Evolutionary conservation across 2,797 vertebrate genomes (phyloP).

Genomic region (Intellagama lesueurii): DNA sequence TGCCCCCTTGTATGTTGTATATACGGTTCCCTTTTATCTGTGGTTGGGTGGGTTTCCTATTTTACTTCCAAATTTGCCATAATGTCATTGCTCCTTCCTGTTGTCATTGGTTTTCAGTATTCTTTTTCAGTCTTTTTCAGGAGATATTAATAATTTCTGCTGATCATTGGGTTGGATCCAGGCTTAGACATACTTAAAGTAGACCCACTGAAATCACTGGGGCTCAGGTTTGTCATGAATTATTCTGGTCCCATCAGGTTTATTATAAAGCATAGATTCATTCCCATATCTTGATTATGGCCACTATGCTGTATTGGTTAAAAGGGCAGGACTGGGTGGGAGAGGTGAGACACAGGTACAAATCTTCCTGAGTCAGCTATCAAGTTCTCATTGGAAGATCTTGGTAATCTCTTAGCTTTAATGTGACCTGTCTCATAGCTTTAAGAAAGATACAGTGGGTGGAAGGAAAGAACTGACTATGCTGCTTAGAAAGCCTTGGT

Average conservation of each 20-base stretch:
- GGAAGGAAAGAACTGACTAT: background rate
- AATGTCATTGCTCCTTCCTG: no score
- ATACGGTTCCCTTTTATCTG: no score
- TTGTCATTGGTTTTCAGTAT: no score
- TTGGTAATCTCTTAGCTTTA: background rate
- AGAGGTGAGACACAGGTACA: background rate
- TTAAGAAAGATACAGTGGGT: background rate
- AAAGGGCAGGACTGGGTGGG: background rate
- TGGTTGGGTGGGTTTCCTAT: no score
- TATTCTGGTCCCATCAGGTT: no score
- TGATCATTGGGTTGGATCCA: background rate
- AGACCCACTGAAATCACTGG: background rate
- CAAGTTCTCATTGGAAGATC: no score
- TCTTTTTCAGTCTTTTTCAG: no score
- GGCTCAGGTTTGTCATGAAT: background rate
- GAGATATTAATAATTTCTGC: background rate
- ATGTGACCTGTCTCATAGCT: no score
- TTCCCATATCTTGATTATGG: background rate
- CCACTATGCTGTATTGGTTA: background rate
- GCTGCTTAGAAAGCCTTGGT: background rate
- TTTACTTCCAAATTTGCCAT: no score
- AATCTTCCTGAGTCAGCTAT: background rate
- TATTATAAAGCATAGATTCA: background rate
- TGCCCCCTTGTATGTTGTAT: no score
- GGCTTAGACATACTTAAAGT: background rate